Conservation (phyloP, 2,797 vertebrate genomes). For the Pygocentrus nattereri region DNA sequence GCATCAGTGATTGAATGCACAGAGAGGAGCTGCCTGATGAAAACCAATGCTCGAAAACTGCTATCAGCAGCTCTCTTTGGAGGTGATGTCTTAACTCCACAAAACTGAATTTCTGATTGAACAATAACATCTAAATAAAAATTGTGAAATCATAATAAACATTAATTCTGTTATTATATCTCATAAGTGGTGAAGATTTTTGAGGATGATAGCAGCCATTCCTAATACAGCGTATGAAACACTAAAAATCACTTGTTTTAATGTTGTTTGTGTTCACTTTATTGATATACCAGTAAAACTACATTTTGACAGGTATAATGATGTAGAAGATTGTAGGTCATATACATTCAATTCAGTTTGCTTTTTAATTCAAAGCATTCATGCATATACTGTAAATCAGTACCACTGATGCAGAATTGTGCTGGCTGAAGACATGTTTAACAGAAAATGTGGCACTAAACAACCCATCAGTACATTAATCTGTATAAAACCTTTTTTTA, state of each 20-base stretch:
- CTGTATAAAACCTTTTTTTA: conserved; percentile 56
- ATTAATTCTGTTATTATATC: neutral
- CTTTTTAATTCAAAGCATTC: conserved; percentile 8
- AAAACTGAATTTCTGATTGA: neutral
- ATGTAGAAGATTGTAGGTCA: conserved; percentile 22
- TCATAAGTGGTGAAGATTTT: neutral
- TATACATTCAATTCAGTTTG: conserved; percentile 33
- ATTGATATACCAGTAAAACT: conserved; percentile 47
- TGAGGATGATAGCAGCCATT: neutral
- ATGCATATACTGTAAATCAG: conserved; percentile 26
- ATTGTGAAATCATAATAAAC: neutral
- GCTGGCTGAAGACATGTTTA: conserved; percentile 1
- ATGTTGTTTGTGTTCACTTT: conserved; percentile 19
- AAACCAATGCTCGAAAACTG: neutral
- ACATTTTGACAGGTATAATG: conserved; percentile 33
- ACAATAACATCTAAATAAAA: neutral
- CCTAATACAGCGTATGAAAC: neutral
- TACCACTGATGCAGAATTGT: neutral
- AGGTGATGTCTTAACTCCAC: neutral
- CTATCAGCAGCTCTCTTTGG: neutral
- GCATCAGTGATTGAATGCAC: conserved; percentile 30
- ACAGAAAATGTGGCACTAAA: conserved; percentile 67
- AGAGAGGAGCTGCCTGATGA: neutral
- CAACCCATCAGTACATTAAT: conserved; percentile 69
- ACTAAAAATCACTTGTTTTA: neutral